Conservation (phyloP, 1,140 invertebrate species). For the Oedothorax gibbosus region DNA sequence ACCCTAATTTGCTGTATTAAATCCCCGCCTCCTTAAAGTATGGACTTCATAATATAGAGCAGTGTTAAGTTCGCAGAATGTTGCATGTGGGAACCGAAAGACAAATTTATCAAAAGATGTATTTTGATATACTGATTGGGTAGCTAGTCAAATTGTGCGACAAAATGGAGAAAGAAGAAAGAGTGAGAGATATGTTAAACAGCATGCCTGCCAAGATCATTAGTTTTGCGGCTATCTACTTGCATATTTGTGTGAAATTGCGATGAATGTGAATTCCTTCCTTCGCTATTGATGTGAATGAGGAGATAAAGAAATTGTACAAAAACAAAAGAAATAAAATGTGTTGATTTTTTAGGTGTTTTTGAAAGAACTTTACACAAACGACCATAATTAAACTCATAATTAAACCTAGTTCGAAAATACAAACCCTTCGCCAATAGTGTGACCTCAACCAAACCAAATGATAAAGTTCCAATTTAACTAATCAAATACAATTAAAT, state of each 20-base stretch:
- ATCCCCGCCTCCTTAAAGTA: slow-evolving; percentile 7
- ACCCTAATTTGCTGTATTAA: background rate
- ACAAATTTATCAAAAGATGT: slow-evolving; percentile 31
- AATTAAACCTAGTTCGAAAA: no score
- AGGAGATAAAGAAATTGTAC: background rate
- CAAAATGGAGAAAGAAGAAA: background rate
- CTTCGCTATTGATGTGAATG: slow-evolving; percentile 5
- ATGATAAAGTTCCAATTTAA: no score
- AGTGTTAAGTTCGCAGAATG: slow-evolving; percentile 8
- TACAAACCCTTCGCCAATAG: no score
- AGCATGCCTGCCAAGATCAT: no score
- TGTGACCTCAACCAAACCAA: no score
- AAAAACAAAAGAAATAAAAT: slow-evolving; percentile 26
- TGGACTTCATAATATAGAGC: slow-evolving; percentile 27
- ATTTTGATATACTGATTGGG: slow-evolving; percentile 31
- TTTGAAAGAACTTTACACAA: background rate
- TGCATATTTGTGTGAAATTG: slow-evolving; percentile 1
- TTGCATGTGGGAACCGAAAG: background rate
- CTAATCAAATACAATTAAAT: no score
- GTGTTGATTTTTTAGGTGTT: slow-evolving; percentile 28
- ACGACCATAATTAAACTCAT: no score
- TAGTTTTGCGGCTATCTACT: no score
- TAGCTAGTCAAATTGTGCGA: slow-evolving; percentile 36
- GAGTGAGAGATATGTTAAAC: no score
- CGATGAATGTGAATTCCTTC: slow-evolving; percentile 18